Percentiles rank a stretch among this genome's conserved stretches.
phyloP scores from a whole-genome alignment of 1,140 invertebrate species.

The Drosophila pandora region DNA sequence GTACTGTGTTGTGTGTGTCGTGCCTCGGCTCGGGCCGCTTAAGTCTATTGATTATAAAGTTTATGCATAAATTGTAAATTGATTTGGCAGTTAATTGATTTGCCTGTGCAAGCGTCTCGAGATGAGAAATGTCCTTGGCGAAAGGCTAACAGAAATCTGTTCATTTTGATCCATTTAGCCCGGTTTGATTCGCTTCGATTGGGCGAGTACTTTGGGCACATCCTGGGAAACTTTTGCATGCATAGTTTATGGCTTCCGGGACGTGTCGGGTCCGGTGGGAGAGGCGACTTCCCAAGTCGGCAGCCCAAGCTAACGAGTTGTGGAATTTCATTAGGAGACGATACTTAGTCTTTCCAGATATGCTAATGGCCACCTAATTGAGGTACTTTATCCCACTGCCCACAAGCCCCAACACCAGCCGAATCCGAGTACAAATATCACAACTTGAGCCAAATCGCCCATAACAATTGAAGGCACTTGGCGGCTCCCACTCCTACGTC shows the following conservation, averaged over 20 bases:
- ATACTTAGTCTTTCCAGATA: constrained; percentile 8
- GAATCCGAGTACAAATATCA: constrained; percentile 16
- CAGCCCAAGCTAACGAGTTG: constrained; percentile 30
- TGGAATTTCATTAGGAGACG: constrained; percentile 39
- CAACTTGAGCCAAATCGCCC: constrained; percentile 35
- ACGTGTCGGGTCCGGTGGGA: constrained; percentile 38
- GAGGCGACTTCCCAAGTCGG: not conserved
- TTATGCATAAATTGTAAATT: constrained; percentile 81
- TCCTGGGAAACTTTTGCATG: constrained; percentile 38
- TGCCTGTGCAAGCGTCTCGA: constrained; percentile 30
- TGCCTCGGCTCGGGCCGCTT: constrained; percentile 29
- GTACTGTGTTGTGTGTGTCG: constrained; percentile 4
- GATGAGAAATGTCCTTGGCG: constrained; percentile 48
- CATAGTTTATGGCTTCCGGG: constrained; percentile 41
- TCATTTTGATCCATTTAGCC: constrained; percentile 20
- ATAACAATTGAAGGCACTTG: constrained; percentile 67
- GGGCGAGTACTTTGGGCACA: constrained; percentile 35
- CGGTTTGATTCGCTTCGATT: constrained; percentile 17
- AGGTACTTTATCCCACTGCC: too few relatives aligned
- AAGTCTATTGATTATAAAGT: constrained; percentile 78
- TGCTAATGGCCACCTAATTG: constrained; percentile 9
- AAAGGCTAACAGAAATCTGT: constrained; percentile 38
- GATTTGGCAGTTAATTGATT: constrained; percentile 81
- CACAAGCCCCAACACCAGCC: too few relatives aligned
- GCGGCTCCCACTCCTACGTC: constrained; percentile 8